Evolutionary conservation across 53 echinoderm and acorn worm species (phyloP), one percentile per base, ranked within the genome.

Genomic region (Actinopyga echinites): DNA sequence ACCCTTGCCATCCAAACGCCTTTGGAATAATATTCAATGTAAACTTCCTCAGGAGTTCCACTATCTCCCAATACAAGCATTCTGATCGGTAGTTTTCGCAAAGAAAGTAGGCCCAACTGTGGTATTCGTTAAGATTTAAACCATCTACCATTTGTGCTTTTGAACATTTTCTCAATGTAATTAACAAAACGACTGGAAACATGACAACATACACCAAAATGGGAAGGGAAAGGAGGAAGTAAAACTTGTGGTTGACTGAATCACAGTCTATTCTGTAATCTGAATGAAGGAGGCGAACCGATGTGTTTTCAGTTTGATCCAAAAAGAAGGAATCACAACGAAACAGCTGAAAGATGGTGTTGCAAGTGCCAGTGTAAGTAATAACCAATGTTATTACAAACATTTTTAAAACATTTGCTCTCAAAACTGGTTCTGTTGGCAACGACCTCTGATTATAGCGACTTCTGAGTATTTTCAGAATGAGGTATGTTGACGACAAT

Each of bases 211-310:
- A 92, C 24, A 69, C 3, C 13, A 86, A 53, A 11, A 69, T n/a
- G 8, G 31, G 74, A 40, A 87, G 52, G 23, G 89, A 84, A 20
- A 89, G 84, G 3, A 35, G 82, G 23, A 52, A 19, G 20, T 54
- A 52, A 7, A 21, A n/a, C 6, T 2, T 29, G 30, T 92, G 89
- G 4, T 9, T 38, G 23, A 19, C 34, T 7, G 42, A 65, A 12
- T 65, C n/a, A 79, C 92, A 92, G 53, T 65, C 52, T 22, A 89
- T 84, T 11, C 84, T 69, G 80, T 84, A 89, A 37, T 92, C 89
- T 34, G 80, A 80, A 42, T 87, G 45, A 25, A 89, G 64, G 20
- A 83, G 53, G 8, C 34, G 62, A 31, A 56, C 40, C 12, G 49
- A 53, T 12, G 29, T 37, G 4, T 25, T 7, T 1, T 7, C 20